These are phyloP conservation scores for Pitangus sulphuratus DNA, from an alignment of 2,797 vertebrate genomes.

Conservation along the genomic window DNA sequence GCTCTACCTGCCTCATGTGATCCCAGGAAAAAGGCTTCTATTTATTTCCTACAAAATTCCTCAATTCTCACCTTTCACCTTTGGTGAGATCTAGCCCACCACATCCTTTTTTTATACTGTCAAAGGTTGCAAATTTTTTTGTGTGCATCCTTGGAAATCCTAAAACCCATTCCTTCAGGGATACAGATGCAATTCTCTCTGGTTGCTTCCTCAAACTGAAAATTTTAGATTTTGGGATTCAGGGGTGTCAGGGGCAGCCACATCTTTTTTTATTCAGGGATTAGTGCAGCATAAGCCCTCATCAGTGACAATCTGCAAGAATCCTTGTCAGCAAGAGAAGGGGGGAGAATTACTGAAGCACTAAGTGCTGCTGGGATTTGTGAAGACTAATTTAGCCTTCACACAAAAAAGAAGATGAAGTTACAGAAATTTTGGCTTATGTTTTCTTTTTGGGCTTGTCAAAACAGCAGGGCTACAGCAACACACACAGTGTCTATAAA, in stretches of 20 bases:
- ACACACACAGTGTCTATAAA: fast-evolving
- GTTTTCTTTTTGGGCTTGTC: not conserved
- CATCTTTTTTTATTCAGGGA: not conserved
- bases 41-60: not conserved
- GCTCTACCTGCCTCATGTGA: fast-evolving
- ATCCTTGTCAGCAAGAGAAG: not conserved
- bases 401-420: not conserved
- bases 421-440: not conserved
- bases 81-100: not conserved
- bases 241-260: not conserved
- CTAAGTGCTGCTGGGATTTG: not conserved
- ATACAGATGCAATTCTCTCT: not conserved
- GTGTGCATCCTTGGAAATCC: not conserved
- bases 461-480: not conserved
- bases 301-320: not conserved
- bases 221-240: not conserved
- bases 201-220: not conserved
- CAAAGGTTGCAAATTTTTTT: not conserved
- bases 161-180: not conserved
- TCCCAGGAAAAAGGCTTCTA: not conserved
- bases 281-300: not conserved
- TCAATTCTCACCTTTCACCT: not conserved
- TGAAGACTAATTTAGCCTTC: not conserved
- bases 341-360: not conserved
- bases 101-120: not conserved